Percentiles rank a stretch among this genome's conserved stretches.
Conservation (phyloP, 2,113 vertebrate species). For the Helogale parvula region DNA sequence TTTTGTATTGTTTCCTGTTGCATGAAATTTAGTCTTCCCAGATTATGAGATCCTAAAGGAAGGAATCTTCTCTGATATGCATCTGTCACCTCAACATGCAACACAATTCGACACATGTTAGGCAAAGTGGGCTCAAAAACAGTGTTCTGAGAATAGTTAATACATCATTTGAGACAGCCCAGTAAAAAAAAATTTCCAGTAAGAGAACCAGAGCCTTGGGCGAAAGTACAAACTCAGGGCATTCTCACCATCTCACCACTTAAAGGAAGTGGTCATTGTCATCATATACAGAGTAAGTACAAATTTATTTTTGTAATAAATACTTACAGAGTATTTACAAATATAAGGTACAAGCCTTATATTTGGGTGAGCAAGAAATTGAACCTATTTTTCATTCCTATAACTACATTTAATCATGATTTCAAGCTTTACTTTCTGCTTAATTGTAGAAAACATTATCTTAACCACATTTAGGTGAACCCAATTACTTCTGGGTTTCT, state of each 20-base stretch:
- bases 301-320: too few species aligned
- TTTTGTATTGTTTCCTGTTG: not conserved
- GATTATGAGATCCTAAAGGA: not conserved
- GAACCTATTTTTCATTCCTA: not conserved
- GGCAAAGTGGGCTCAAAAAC: not conserved
- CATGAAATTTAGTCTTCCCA: not conserved
- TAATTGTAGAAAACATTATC: conserved; percentile 3
- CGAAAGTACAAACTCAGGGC: not conserved
- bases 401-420: conserved; percentile 25
- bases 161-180: not conserved
- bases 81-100: not conserved
- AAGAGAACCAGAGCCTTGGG: not conserved
- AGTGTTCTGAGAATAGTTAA: not conserved
- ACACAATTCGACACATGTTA: not conserved
- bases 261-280: not conserved
- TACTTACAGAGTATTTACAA: not conserved
- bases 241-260: not conserved
- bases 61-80: not conserved
- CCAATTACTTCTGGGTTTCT: not conserved
- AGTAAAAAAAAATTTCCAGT: not conserved
- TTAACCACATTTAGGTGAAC: not conserved
- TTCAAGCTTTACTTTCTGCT: not conserved
- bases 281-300: not conserved
- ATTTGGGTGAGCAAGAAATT: conserved; percentile 16
- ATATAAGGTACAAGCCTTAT: not conserved